phyloP scores from a whole-genome alignment of 2,888 invertebrate species.

The Sylvicola fuscatus region DNA sequence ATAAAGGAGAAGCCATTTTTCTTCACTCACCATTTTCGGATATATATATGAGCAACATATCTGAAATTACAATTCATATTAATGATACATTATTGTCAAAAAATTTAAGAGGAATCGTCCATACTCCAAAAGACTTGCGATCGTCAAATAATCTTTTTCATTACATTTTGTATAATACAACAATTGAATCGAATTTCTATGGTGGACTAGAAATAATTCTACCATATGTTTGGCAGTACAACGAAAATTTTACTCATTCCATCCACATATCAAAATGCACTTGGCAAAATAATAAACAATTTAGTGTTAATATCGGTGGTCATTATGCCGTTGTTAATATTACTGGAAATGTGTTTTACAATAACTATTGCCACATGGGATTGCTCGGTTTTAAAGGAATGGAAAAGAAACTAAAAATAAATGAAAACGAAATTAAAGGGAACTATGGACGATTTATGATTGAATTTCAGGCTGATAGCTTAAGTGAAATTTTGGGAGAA shows the following conservation, averaged over 20 bases:
- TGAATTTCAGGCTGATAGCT: constrained; percentile 74
- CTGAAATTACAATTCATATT: constrained; percentile 76
- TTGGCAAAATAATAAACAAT: constrained; percentile 69
- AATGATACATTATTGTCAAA: constrained; percentile 68
- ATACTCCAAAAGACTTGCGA: constrained; percentile 80
- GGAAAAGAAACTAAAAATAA: constrained; percentile 84
- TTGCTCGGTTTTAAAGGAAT: constrained; percentile 72
- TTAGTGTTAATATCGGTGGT: constrained; percentile 70
- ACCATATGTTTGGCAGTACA: constrained; percentile 90
- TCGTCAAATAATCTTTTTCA: constrained; percentile 95
- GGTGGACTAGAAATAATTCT: constrained; percentile 78
- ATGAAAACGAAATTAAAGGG: constrained; percentile 53
- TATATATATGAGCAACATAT: constrained; percentile 63
- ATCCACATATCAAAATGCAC: constrained; percentile 72
- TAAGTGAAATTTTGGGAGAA: constrained; percentile 77
- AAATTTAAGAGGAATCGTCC: constrained; percentile 73
- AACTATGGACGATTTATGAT: constrained; percentile 71
- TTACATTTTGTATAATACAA: constrained; percentile 72
- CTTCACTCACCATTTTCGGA: constrained; percentile 75
- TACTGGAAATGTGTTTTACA: constrained; percentile 61
- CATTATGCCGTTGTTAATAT: constrained; percentile 84
- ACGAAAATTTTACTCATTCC: constrained; percentile 85
- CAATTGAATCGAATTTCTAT: constrained; percentile 62
- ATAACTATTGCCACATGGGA: constrained; percentile 66
- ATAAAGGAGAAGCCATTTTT: constrained; percentile 59